Conservation (phyloP, 2,888 invertebrate genomes). For the Liopterus haemorrhoidalis region DNA sequence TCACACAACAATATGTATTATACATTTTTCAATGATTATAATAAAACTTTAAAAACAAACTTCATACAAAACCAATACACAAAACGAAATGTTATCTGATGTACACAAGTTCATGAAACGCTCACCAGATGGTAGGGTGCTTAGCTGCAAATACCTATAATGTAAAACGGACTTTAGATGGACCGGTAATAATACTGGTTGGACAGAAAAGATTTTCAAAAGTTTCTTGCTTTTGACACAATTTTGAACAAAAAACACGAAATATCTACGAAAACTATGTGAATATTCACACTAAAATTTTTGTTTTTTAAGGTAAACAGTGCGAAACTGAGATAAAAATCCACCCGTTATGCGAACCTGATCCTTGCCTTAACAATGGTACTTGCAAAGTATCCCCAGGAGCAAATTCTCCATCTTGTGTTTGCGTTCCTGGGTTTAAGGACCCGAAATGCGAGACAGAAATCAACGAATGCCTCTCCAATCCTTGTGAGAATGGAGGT, state of each 20-base stretch:
- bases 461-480: slow-evolving; percentile 68
- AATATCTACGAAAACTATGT: too few species aligned
- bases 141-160: slow-evolving; percentile 5
- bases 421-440: slow-evolving; percentile 54
- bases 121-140: too few species aligned
- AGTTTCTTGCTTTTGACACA: too few species aligned
- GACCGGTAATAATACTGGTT: too few species aligned
- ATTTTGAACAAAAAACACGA: too few species aligned
- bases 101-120: slow-evolving; percentile 9
- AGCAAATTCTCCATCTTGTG: slow-evolving; percentile 34
- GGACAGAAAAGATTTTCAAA: too few species aligned
- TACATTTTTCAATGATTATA: too few species aligned
- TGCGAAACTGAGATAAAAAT: slow-evolving; percentile 69
- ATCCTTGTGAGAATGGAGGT: slow-evolving; percentile 66
- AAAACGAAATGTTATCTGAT: slow-evolving; percentile 3
- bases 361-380: slow-evolving; percentile 75
- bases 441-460: slow-evolving; percentile 67
- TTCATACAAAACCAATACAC: too few species aligned
- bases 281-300: slow-evolving; percentile 1
- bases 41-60: too few species aligned
- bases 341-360: slow-evolving; percentile 65
- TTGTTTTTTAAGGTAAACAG: slow-evolving; percentile 47
- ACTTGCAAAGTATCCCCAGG: slow-evolving; percentile 40
- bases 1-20: too few species aligned
- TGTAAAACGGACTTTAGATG: too few species aligned